A percentile compares a stretch with the other conserved stretches of the same genome.
Evolutionary conservation across 2,113 vertebrate genomes (phyloP).

Genomic region (Litocranius walleri): DNA sequence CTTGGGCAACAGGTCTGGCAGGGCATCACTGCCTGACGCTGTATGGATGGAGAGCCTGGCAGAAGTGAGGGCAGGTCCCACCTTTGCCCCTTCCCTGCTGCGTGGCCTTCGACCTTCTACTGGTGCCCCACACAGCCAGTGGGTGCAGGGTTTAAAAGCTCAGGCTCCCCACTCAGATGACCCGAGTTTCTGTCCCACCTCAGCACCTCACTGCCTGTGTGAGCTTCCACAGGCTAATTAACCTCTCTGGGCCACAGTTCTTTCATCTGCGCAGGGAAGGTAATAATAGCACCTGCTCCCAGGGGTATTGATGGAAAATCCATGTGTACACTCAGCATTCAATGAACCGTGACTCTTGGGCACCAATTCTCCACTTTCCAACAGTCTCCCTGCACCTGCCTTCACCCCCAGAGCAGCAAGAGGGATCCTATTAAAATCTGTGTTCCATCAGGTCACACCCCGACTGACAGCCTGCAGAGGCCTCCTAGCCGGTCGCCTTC

Average conservation of each 20-base stretch:
- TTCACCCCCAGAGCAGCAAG: not conserved
- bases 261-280: not conserved
- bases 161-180: not conserved
- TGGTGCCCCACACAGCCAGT: accelerated
- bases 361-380: not conserved
- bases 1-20: not conserved
- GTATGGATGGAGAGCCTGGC: not conserved
- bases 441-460: not conserved
- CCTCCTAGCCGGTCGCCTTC: not conserved
- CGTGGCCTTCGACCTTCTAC: not conserved
- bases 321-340: accelerated
- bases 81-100: not conserved
- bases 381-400: not conserved
- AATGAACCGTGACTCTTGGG: accelerated
- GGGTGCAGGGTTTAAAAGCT: not conserved
- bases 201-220: not conserved
- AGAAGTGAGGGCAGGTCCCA: accelerated
- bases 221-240: not conserved
- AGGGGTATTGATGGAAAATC: too few species aligned
- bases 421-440: not conserved
- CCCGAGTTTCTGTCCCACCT: not conserved
- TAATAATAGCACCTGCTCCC: not conserved
- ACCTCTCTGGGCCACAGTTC: not conserved
- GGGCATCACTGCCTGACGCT: accelerated
- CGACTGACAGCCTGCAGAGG: accelerated